Evolutionary conservation across 2,888 invertebrate genomes (phyloP).

Genomic region (Branchellion lobata): DNA sequence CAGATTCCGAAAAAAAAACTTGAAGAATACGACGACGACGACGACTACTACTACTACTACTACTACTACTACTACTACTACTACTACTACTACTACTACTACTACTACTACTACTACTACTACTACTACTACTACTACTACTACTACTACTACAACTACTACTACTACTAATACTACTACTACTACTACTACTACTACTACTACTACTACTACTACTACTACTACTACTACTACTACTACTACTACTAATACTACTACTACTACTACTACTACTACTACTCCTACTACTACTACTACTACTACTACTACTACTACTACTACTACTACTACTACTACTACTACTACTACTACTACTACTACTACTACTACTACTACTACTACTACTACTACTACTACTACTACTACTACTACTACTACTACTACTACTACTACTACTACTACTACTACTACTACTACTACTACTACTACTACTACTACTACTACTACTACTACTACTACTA

Average conservation of each 20-base stretch:
- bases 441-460: slow-evolving; percentile 29
- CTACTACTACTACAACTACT: too few relatives aligned
- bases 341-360: slow-evolving; percentile 34
- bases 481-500: slow-evolving; percentile 28
- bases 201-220: slow-evolving; percentile 24
- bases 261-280: slow-evolving; percentile 16
- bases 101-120: too few relatives aligned
- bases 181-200: background rate
- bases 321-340: slow-evolving; percentile 29
- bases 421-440: slow-evolving; percentile 14
- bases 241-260: slow-evolving; percentile 14
- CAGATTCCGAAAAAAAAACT: too few relatives aligned
- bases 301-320: slow-evolving; percentile 19
- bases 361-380: slow-evolving; percentile 18
- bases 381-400: slow-evolving; percentile 11
- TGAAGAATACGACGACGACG: slow-evolving; percentile 4
- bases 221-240: slow-evolving; percentile 7
- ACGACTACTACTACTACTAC: background rate
- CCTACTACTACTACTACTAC: slow-evolving; percentile 13
- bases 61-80: too few relatives aligned
- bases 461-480: slow-evolving; percentile 27
- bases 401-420: slow-evolving; percentile 25
- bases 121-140: too few relatives aligned
- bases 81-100: too few relatives aligned
- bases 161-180: background rate